Evolutionary conservation across 2,888 invertebrate species (phyloP).

Genomic region (Scotopteryx bipunctaria): DNA sequence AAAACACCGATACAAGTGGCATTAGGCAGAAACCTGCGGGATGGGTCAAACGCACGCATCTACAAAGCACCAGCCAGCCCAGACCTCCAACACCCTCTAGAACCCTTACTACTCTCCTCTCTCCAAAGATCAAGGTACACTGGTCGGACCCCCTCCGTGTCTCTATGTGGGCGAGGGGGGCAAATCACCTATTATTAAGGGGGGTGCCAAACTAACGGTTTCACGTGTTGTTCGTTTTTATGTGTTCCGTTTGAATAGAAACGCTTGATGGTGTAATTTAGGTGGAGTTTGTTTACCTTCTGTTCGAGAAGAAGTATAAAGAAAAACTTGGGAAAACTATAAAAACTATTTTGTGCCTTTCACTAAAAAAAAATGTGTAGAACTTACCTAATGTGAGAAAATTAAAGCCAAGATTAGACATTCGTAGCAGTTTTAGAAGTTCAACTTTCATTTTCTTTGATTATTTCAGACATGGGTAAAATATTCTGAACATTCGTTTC

Average conservation of each 20-base stretch:
- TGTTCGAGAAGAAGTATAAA: constrained; percentile 22
- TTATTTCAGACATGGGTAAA: too few relatives aligned
- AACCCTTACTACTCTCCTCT: not conserved
- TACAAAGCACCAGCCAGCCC: constrained; percentile 43
- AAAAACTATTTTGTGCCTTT: not conserved
- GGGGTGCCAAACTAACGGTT: constrained; percentile 79
- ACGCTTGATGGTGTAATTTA: constrained; percentile 71
- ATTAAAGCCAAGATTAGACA: too few relatives aligned
- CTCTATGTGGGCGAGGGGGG: constrained; percentile 61
- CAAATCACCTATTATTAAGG: constrained; percentile 78
- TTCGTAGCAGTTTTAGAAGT: too few relatives aligned
- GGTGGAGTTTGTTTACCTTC: constrained; percentile 55
- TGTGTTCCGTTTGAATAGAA: constrained; percentile 70
- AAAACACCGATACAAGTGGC: constrained; percentile 79
- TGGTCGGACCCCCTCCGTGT: constrained; percentile 52
- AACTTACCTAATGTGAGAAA: too few relatives aligned
- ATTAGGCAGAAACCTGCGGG: constrained; percentile 67
- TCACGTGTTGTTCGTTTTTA: constrained; percentile 77
- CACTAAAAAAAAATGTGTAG: not conserved
- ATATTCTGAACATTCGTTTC: too few relatives aligned
- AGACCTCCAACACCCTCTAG: constrained; percentile 46
- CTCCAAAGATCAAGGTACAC: constrained; percentile 45
- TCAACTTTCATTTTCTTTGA: too few relatives aligned
- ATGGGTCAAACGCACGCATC: constrained; percentile 75
- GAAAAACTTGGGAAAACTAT: constrained; percentile 1